Base-by-base conservation (phyloP, 2,888 invertebrate species). In the Tuberolachnus salignus region DNA sequence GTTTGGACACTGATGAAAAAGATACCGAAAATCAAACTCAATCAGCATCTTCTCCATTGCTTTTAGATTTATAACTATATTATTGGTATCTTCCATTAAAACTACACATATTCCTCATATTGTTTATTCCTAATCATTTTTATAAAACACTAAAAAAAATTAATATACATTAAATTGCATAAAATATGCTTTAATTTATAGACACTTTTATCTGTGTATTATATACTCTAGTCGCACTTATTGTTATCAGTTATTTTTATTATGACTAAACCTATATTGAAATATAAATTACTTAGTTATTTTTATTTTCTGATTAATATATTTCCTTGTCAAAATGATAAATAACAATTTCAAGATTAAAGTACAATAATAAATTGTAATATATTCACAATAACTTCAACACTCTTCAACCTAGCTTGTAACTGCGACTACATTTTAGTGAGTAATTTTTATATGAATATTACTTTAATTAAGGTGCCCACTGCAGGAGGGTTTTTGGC, bases 41-140 rank as follows among this genome's bases (percentile, higher is more conserved):
- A 74, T 23, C 73, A 42, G 42, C 51, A n/a, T 14, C 73, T 23
- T 64, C 63, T 11, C 63, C 64, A 14, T 44, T 74, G 16, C 73
- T 74, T 14, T 64, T 74, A 19, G 73, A 74, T 4, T 53, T 74
- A 19, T 23, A 74, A 74, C 51, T n/a, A 71, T 49, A 0, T 9
- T 51, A 42, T 11, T 19, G 4, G 11, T 34, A 21, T 73, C 2
- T 13, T 19, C 1, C 0, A 63, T 34, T 2, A 46, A 34, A 19
- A 61, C 26, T 4, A 4, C 3, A 34, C 34, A 49, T 19, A 61
- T 23, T 61, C n/a, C 16, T 6, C 64, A 21, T 26, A 44, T 44
- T 44, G 46, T 46, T 14, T 19, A 57, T 71, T 59, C n/a, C 42
- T 46, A 71, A 6, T 23, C 13, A 1, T n/a, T 9, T 63, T 11